A percentile compares a stretch with the other conserved stretches of the same genome.
Conservation (phyloP, 1,140 invertebrate species). For the Psix sp. region DNA sequence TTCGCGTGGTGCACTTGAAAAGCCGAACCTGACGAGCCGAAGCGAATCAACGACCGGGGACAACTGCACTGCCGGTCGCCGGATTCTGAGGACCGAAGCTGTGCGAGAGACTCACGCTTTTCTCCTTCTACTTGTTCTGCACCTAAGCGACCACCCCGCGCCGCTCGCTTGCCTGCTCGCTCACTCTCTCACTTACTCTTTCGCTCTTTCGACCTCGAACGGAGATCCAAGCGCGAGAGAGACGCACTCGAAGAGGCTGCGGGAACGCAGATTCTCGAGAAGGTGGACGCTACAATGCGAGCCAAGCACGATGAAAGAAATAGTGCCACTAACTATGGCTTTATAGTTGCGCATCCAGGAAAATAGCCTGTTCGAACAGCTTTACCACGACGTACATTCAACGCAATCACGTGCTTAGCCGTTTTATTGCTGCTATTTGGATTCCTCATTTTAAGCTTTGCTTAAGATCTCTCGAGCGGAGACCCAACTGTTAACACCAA, state of each 20-base stretch:
- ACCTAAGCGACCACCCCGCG: neutral
- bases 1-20: too few species aligned
- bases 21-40: too few species aligned
- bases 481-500: too few species aligned
- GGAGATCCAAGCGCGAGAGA: constrained; percentile 1
- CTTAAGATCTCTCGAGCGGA: too few species aligned
- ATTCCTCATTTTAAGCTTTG: too few species aligned
- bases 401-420: too few species aligned
- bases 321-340: neutral
- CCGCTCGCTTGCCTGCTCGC: too few species aligned
- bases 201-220: neutral
- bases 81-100: constrained; percentile 2
- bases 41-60: neutral
- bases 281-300: constrained; percentile 1
- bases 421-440: too few species aligned
- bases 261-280: constrained; percentile 2
- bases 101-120: neutral
- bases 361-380: neutral
- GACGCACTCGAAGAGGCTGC: neutral
- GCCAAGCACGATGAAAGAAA: too few species aligned
- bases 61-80: constrained; percentile 2
- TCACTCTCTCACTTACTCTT: too few species aligned
- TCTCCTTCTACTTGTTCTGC: neutral
- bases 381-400: too few species aligned
- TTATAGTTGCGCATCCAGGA: neutral